Evolutionary conservation across 2,797 vertebrate genomes (phyloP).

Genomic region (Staurois parvus): DNA sequence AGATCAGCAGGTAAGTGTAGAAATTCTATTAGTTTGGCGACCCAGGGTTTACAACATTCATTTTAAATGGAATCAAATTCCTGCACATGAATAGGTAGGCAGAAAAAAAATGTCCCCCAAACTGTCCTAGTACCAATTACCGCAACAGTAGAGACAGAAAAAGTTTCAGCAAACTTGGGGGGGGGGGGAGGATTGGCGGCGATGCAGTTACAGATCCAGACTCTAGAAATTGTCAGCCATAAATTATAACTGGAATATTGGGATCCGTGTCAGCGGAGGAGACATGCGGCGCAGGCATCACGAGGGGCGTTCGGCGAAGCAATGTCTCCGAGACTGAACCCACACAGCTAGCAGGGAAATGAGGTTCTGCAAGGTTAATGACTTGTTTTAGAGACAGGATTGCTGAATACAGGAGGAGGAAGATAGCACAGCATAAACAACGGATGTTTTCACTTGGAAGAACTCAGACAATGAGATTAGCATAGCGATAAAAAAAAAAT

Average conservation of each 20-base stretch:
- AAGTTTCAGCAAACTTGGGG: conserved; percentile 54
- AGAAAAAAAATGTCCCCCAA: conserved; percentile 70
- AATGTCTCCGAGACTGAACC: conserved; percentile 25
- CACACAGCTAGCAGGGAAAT: conserved; percentile 32
- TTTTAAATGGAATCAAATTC: conserved; percentile 79
- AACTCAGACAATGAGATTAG: background rate
- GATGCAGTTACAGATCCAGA: background rate
- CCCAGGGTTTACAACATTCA: conserved; percentile 73
- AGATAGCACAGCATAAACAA: background rate
- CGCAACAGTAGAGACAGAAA: conserved; percentile 62
- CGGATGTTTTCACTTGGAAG: background rate
- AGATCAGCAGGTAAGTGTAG: conserved; percentile 77
- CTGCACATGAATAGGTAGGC: conserved; percentile 72
- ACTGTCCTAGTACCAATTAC: conserved; percentile 68
- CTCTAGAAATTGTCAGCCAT: conserved; percentile 2
- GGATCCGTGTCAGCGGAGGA: background rate
- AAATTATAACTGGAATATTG: background rate
- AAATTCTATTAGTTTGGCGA: conserved; percentile 79
- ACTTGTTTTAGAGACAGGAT: conserved; percentile 28
- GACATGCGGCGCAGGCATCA: background rate
- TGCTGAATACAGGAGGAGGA: conserved; percentile 11
- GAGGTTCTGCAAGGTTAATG: conserved; percentile 42
- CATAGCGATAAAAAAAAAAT: background rate
- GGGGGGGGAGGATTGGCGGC: background rate
- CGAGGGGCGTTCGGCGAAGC: background rate